phyloP scores from a whole-genome alignment of 2,797 vertebrate genomes.

The Prunella strophiata region DNA sequence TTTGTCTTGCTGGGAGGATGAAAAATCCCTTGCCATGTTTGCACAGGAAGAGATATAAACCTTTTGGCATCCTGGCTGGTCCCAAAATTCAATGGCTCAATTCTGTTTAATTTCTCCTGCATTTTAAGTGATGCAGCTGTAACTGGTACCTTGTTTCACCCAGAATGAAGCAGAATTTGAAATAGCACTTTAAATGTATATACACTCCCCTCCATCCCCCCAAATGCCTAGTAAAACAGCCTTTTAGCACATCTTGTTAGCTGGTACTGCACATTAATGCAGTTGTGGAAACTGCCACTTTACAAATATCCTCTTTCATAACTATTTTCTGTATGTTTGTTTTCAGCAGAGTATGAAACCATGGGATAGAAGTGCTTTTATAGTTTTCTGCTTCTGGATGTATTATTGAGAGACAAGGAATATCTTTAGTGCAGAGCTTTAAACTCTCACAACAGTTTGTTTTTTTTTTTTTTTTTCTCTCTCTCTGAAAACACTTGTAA shows the following conservation, averaged over 20 bases:
- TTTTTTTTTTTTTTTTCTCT: background rate
- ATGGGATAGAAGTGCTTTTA: background rate
- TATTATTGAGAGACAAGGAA: background rate
- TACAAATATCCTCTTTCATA: background rate
- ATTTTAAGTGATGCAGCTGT: background rate
- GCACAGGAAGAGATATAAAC: background rate
- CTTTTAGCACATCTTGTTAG: background rate
- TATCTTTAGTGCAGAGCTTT: background rate
- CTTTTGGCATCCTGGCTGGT: background rate
- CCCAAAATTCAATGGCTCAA: background rate
- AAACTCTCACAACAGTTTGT: background rate
- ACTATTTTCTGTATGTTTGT: background rate
- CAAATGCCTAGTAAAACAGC: background rate
- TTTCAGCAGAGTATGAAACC: background rate
- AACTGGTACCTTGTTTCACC: background rate
- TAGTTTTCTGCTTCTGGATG: background rate
- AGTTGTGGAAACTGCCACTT: background rate
- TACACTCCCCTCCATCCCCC: background rate
- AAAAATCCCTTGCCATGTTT: background rate
- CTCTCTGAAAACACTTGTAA: slow-evolving; percentile 29
- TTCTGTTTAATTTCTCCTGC: background rate
- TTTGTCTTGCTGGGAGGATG: background rate
- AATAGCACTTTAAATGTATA: background rate
- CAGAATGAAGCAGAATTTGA: background rate
- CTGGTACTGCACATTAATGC: background rate